These are phyloP conservation scores for Corythoichthys intestinalis DNA, from an alignment of 2,113 vertebrate species.

Conservation along the genomic window DNA sequence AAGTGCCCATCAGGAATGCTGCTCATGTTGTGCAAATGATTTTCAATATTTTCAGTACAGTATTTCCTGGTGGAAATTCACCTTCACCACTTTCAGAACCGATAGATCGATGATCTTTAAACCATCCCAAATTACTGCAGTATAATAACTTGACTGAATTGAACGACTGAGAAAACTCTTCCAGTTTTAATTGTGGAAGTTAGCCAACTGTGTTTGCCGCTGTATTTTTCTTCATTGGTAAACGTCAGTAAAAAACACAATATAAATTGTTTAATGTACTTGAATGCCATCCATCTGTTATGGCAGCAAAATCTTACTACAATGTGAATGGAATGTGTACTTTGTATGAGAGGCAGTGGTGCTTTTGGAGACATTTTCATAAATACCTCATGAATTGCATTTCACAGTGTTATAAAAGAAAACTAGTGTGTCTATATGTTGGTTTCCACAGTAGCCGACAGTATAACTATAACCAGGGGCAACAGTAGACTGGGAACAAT, in stretches of 20 bases:
- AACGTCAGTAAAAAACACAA: background rate
- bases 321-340: background rate
- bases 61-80: background rate
- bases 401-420: conserved; percentile 9
- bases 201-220: background rate
- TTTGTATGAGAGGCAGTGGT: background rate
- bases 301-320: background rate
- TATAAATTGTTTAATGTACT: background rate
- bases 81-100: background rate
- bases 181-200: background rate
- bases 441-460: no score
- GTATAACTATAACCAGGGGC: no score
- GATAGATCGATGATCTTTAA: background rate
- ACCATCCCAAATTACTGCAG: background rate
- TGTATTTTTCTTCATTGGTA: background rate
- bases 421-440: no score
- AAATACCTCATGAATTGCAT: background rate
- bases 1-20: background rate
- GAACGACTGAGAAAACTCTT: background rate
- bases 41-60: conserved; percentile 4
- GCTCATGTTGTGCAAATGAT: background rate
- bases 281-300: background rate
- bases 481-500: no score
- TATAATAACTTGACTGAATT: background rate
- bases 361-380: background rate